Conservation (phyloP, 2,888 invertebrate genomes). For the Cataglyphis rosenhaueri region DNA sequence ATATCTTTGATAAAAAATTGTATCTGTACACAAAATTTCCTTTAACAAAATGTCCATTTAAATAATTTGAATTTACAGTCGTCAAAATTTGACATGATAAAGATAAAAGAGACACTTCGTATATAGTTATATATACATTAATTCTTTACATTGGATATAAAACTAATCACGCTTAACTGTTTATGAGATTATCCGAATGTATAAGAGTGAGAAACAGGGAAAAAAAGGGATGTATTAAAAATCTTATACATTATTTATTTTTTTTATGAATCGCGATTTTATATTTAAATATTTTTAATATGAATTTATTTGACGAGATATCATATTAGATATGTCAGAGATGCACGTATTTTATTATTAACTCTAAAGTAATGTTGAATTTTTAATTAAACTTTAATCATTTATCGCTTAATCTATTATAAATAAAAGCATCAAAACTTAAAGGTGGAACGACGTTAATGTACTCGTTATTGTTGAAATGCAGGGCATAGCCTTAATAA, state of each 20-base stretch:
- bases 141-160: background rate
- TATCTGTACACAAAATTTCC: background rate
- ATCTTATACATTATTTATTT: slow-evolving; percentile 8
- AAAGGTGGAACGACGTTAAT: slow-evolving; percentile 44
- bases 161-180: slow-evolving; percentile 25
- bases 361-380: slow-evolving; percentile 33
- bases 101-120: background rate
- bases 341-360: slow-evolving; percentile 26
- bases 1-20: background rate
- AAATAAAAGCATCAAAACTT: slow-evolving; percentile 12
- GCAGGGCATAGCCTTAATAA: slow-evolving; percentile 39
- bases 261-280: background rate
- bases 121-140: background rate
- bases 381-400: slow-evolving; percentile 24
- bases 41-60: background rate
- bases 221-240: background rate
- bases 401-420: background rate
- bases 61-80: background rate
- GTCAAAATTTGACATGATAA: background rate
- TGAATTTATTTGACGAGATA: slow-evolving; percentile 7
- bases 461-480: slow-evolving; percentile 42
- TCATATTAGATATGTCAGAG: background rate
- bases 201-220: background rate
- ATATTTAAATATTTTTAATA: background rate
- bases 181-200: background rate